phyloP scores from a whole-genome alignment of 2,113 vertebrate genomes.

The Nymphicus hollandicus region DNA sequence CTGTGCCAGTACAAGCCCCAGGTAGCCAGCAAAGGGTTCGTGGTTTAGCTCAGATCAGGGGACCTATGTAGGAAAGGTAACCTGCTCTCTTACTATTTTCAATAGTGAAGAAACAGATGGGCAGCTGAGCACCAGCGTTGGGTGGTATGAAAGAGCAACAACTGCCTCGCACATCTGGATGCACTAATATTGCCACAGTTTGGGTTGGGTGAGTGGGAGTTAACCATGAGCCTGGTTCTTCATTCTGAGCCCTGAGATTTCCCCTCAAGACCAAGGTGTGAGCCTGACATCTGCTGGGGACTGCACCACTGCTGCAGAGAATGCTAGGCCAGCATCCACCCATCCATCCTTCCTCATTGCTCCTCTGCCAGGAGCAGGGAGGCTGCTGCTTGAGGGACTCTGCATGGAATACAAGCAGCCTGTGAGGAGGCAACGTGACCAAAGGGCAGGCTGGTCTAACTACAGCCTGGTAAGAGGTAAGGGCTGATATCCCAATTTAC shows the following conservation, averaged over 20 bases:
- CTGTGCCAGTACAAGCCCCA: background rate
- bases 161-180: background rate
- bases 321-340: rapidly evolving
- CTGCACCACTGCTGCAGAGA: background rate
- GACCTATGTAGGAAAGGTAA: background rate
- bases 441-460: background rate
- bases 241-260: background rate
- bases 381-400: background rate
- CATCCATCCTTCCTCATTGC: background rate
- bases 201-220: background rate
- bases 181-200: background rate
- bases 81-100: background rate
- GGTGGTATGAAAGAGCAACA: background rate
- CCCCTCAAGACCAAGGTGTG: background rate
- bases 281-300: constrained; percentile 40
- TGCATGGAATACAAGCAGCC: background rate
- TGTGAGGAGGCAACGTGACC: background rate
- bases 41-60: background rate
- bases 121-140: background rate
- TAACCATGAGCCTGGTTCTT: background rate
- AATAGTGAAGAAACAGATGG: background rate
- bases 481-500: background rate
- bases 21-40: background rate
- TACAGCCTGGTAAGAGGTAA: background rate
- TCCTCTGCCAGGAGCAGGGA: background rate